Percentiles rank a stretch among this genome's conserved stretches.
Conservation (phyloP, 2,797 vertebrate genomes). For the Tadarida brasiliensis region DNA sequence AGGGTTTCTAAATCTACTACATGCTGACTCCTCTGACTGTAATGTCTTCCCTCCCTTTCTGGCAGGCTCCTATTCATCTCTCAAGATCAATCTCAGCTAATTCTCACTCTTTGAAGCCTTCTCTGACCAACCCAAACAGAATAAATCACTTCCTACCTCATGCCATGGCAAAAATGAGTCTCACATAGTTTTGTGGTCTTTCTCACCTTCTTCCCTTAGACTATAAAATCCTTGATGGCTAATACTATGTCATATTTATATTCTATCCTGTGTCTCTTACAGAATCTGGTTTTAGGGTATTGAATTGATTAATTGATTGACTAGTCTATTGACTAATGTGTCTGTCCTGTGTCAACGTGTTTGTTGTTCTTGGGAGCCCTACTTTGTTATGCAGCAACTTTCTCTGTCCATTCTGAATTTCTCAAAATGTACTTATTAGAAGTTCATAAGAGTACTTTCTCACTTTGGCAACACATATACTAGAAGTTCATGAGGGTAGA, state of each 20-base stretch:
- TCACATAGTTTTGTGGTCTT: not conserved
- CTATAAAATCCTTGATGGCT: not conserved
- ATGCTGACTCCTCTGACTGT: not conserved
- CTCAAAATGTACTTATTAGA: conserved; percentile 30
- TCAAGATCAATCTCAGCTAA: not conserved
- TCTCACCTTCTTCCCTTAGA: not conserved
- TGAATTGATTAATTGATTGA: not conserved
- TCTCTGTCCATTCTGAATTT: conserved; percentile 1
- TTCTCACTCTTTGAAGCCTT: not conserved
- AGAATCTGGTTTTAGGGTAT: not conserved
- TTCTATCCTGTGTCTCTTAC: not conserved
- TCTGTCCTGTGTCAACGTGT: not conserved
- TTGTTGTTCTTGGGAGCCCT: not conserved
- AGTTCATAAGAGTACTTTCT: not conserved
- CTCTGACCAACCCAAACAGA: not conserved
- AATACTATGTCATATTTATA: not conserved
- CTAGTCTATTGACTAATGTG: not conserved
- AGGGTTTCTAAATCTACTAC: not conserved
- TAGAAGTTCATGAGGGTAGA: not conserved
- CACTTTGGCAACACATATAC: not conserved
- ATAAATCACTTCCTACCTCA: not conserved
- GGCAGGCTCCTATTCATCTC: not conserved
- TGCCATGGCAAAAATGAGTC: not conserved
- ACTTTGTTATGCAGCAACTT: not conserved
- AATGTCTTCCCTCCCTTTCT: not conserved